Conservation (phyloP, 1,140 invertebrate genomes). For the Drosophila murphyi region DNA sequence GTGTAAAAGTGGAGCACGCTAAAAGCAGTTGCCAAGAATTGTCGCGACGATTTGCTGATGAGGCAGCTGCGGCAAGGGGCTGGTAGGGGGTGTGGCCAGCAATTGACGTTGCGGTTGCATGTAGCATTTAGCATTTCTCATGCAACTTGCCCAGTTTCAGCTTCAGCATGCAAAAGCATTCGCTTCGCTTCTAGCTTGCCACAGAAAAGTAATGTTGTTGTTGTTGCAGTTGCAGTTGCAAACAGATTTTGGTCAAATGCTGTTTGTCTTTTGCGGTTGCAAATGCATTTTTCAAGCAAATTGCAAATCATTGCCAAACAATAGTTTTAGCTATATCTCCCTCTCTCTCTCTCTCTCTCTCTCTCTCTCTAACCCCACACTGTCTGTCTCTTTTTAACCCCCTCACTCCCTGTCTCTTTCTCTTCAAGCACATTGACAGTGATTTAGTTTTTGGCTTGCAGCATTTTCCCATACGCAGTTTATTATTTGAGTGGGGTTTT, state of each 20-base stretch:
- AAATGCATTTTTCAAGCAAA: slow-evolving; percentile 82
- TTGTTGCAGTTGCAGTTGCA: slow-evolving; percentile 41
- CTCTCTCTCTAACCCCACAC: background rate
- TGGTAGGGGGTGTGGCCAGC: slow-evolving; percentile 41
- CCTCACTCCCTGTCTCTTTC: slow-evolving; percentile 31
- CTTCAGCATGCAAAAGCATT: background rate
- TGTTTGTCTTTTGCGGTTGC: slow-evolving; percentile 76
- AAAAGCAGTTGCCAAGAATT: slow-evolving; percentile 76
- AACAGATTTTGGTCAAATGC: slow-evolving; percentile 31
- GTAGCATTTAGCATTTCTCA: slow-evolving; percentile 53
- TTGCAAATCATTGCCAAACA: slow-evolving; percentile 83
- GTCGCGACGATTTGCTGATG: slow-evolving; percentile 74
- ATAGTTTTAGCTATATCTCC: slow-evolving; percentile 48
- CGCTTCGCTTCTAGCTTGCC: slow-evolving; percentile 1
- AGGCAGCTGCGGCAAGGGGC: slow-evolving; percentile 15
- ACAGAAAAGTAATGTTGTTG: slow-evolving; percentile 31
- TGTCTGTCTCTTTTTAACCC: slow-evolving; percentile 25
- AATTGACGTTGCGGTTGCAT: slow-evolving; percentile 77
- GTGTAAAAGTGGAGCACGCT: slow-evolving; percentile 53
- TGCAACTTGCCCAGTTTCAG: slow-evolving; percentile 24
- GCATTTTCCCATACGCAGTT: slow-evolving; percentile 56
- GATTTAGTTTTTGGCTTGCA: slow-evolving; percentile 77
- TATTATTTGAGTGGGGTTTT: slow-evolving; percentile 56
- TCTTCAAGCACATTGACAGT: slow-evolving; percentile 72
- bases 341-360: slow-evolving; percentile 47